Evolutionary conservation across 2,888 invertebrate species (phyloP).

Genomic region (Drosophila melanocephala): DNA sequence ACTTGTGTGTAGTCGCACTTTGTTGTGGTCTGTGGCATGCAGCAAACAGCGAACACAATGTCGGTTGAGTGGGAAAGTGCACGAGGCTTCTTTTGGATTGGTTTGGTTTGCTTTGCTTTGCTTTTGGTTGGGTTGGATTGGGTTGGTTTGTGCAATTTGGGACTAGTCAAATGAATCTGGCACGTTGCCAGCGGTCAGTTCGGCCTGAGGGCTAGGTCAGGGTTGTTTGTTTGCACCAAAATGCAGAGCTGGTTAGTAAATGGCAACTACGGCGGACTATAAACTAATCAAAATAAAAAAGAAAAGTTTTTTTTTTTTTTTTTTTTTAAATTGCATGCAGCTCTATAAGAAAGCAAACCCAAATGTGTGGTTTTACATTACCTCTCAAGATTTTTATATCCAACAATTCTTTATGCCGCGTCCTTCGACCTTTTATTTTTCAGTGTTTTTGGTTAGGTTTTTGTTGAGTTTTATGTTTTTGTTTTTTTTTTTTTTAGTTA

Average conservation of each 20-base stretch:
- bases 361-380: slow-evolving; percentile 69
- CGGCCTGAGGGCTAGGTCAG: slow-evolving; percentile 52
- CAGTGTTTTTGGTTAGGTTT: slow-evolving; percentile 23
- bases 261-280: neutral
- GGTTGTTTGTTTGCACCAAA: slow-evolving; percentile 35
- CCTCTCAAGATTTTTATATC: slow-evolving; percentile 86
- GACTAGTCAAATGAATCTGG: slow-evolving; percentile 57
- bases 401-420: slow-evolving; percentile 86
- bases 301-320: slow-evolving; percentile 4
- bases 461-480: slow-evolving; percentile 27
- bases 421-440: slow-evolving; percentile 83
- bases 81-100: neutral
- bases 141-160: slow-evolving; percentile 45
- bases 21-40: slow-evolving; percentile 62
- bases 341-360: neutral
- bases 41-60: slow-evolving; percentile 37
- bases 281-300: neutral
- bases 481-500: slow-evolving; percentile 63
- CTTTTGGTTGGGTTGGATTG: neutral
- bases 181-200: slow-evolving; percentile 50
- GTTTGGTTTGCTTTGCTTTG: neutral
- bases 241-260: slow-evolving; percentile 7
- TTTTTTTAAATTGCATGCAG: slow-evolving; percentile 44
- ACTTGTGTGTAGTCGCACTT: slow-evolving; percentile 48
- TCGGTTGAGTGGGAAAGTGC: slow-evolving; percentile 29